Percentiles rank a stretch among this genome's conserved stretches.
Conservation (phyloP, 2,797 vertebrate species). For the Darevskia mixta region DNA sequence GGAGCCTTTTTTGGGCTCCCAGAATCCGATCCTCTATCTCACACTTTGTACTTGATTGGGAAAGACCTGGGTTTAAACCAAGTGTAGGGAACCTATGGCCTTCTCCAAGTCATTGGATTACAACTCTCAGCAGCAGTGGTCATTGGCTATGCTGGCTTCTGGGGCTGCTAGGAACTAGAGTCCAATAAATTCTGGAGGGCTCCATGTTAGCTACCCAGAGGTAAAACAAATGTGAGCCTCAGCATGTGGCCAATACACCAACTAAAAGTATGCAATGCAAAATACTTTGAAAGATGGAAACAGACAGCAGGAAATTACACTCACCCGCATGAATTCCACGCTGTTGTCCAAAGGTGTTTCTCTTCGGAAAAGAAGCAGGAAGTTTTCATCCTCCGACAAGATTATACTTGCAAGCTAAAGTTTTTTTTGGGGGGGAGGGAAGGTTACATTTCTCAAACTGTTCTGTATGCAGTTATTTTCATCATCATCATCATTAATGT, state of each 20-base stretch:
- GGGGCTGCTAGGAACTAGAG: background rate
- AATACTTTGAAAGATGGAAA: background rate
- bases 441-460: background rate
- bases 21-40: background rate
- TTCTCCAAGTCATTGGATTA: background rate
- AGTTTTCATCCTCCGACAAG: conserved; percentile 93
- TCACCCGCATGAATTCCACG: conserved; percentile 95
- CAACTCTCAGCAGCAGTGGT: background rate
- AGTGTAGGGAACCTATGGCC: background rate
- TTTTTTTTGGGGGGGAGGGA: background rate
- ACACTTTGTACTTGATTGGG: background rate
- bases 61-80: background rate
- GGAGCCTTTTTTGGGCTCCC: background rate
- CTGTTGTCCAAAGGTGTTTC: conserved; percentile 94
- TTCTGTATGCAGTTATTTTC: background rate
- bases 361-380: conserved; percentile 91
- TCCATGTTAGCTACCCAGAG: background rate
- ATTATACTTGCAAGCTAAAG: conserved; percentile 91
- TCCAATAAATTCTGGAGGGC: background rate
- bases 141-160: background rate
- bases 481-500: background rate
- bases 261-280: background rate
- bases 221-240: background rate
- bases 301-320: conserved; percentile 44
- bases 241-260: background rate